Conservation (phyloP, 1,140 invertebrate genomes). For the Myzus persicae region DNA sequence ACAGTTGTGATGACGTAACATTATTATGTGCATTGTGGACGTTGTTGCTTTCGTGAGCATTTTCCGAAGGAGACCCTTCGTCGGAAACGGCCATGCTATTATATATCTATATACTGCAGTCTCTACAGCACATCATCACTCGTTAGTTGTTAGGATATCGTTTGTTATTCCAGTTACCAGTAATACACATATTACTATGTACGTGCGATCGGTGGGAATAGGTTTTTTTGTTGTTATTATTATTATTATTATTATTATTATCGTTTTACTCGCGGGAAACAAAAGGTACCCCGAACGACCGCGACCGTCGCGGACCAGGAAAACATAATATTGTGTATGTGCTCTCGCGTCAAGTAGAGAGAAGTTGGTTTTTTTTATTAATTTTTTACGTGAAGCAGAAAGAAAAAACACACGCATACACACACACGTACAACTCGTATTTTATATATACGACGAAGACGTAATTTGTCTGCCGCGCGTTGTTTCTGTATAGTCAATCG, state of each 20-base stretch:
- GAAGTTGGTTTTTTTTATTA: slow-evolving; percentile 35
- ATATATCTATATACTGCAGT: not conserved
- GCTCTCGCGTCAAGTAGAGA: not conserved
- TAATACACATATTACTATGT: slow-evolving; percentile 19
- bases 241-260: not conserved
- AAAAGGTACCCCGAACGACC: slow-evolving; percentile 32
- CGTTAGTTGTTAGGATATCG: slow-evolving; percentile 30
- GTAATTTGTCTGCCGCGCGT: slow-evolving; percentile 35
- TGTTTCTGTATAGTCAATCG: slow-evolving; percentile 14
- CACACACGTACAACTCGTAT: not conserved
- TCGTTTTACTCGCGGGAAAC: not conserved
- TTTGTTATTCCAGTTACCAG: not conserved
- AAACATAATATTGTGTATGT: slow-evolving; percentile 6
- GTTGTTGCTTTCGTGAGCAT: not conserved
- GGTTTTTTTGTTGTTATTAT: not conserved
- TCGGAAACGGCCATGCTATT: not conserved
- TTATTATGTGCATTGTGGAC: not conserved
- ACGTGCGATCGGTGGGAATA: slow-evolving; percentile 5
- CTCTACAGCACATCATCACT: not conserved
- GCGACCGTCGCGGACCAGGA: not conserved
- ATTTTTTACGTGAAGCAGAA: slow-evolving; percentile 3
- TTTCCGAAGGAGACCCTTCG: not conserved
- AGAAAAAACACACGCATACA: not conserved
- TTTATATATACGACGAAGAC: slow-evolving; percentile 25
- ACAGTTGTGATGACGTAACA: not conserved